Base-by-base conservation (phyloP, 2,113 vertebrate species). In the Amblyopsis rosae region DNA sequence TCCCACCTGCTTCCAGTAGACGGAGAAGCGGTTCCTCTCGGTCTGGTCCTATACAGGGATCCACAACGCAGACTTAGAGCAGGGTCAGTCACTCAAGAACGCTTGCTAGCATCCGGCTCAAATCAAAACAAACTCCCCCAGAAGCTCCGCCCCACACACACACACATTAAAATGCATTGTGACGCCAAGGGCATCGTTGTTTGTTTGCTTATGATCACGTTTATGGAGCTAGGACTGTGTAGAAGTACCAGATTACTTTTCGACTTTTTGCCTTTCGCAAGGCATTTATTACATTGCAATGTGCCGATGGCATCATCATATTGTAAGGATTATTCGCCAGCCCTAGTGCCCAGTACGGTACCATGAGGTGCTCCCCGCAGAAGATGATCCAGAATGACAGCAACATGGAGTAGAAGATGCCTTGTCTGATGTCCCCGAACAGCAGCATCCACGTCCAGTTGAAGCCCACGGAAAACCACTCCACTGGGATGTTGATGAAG, bases 361-460 rank as follows among this genome's bases (percentile, higher is more conserved):
- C 98, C 97, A 99, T 99, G 88, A 99, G 95, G 88, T 99, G 98
- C 88, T 99, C 98, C 15, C 98, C 98, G 0, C 98, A 99, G 90
- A 99, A 99, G 87, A 99, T 96, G 88, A 99, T 98, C 98, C 98
- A 99, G 80, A 99, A 99, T 0, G 96, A 99, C 17, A 99, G 93
- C n/a, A 99, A 93, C 96, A 97, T 96, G 45, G 96, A 96, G 2
- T 99, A 99, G 91, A 99, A 99, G 82, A 99, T 94, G 62, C 98
- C 98, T 87, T 99, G 97, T 15, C 97, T 93, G 65, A 99, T 97
- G 82, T 99, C 98, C 26, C 96, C 96, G 0, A 99, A 99, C 8
- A 99, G 88, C 67, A 99, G 86, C 98, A 99, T 98, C 98, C 98
- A 99, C 0, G 97, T 99, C 98, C 98, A 99, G 88, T 99, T 93